Percentiles rank a stretch among this genome's conserved stretches.
Conservation (phyloP, 1,140 invertebrate genomes). For the Apocrypta bakeri region DNA sequence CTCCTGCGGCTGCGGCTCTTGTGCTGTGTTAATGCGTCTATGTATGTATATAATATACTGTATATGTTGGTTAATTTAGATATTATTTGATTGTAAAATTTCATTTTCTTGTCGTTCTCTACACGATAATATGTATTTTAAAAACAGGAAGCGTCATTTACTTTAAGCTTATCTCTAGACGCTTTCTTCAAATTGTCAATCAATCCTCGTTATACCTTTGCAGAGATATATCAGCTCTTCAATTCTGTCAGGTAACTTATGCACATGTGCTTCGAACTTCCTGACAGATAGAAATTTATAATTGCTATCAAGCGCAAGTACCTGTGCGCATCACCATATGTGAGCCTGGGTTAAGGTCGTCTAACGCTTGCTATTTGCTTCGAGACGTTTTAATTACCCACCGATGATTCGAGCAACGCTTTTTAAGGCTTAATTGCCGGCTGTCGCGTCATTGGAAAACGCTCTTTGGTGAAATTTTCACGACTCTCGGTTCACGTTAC, state of each 20-base stretch:
- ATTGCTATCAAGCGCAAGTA: not conserved
- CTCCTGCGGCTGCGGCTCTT: too few relatives aligned
- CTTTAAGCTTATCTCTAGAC: not conserved
- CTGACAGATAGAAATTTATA: conserved; percentile 33
- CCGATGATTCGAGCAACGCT: not conserved
- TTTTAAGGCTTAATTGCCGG: not conserved
- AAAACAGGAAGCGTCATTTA: not conserved
- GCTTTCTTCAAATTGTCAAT: conserved; percentile 44
- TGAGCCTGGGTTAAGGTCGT: conserved; percentile 20
- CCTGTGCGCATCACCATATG: not conserved
- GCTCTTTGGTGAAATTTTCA: not conserved
- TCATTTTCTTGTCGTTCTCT: too few relatives aligned
- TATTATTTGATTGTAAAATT: too few relatives aligned
- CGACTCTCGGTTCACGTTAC: not conserved
- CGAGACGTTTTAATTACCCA: conserved; percentile 36
- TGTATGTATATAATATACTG: too few relatives aligned
- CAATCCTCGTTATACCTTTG: not conserved
- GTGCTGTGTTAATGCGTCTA: too few relatives aligned
- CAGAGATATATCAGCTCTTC: not conserved
- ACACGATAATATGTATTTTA: too few relatives aligned
- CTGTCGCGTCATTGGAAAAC: not conserved
- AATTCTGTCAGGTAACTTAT: not conserved
- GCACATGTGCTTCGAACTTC: not conserved
- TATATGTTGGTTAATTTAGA: too few relatives aligned
- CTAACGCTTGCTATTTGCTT: not conserved